Evolutionary conservation across 2,888 invertebrate genomes (phyloP), one percentile per base, ranked within the genome.

Genomic region (Drosophila stalkeri): DNA sequence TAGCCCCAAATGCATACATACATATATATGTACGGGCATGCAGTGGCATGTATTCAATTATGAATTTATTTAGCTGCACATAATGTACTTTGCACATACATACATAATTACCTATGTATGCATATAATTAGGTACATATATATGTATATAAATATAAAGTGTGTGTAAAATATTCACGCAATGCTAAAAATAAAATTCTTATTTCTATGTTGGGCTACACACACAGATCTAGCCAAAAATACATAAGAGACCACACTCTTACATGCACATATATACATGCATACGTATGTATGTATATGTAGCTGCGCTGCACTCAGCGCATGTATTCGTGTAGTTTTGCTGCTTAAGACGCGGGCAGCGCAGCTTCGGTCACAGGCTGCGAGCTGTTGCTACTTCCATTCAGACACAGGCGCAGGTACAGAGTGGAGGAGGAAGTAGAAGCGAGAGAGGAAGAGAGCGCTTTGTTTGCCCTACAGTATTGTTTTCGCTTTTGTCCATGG

Each of bases 131-230:
- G 55, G 11, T 35, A 23, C 16, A 23, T n/a, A 23, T 2, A 44
- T 20, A 37, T 54, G 12, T 37, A 37, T 14, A 11, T 39, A 27
- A 27, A 43, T 31, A 64, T 65, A 52, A 57, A 72, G 70, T 75
- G 73, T 65, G 57, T 72, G 64, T 71, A 73, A 52, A 80, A 80
- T 68, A 72, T 82, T 84, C 72, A 82, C 82, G 77, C 73, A 72
- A 60, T 56, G 60, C 86, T 84, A 80, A 84, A 90, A 82, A 88
- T 88, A 88, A 69, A 72, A 71, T 72, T 80, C 61, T 68, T 63
- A 77, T 74, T 79, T 85, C 72, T 86, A 89, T 86, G 86, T 74
- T 86, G 67, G 56, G 68, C 56, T 55, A 49, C 60, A 63, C 65
- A 70, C 65, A 73, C 62, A 73, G 33, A 7, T 18, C 33, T 51